Conservation (phyloP, 2,797 vertebrate genomes). For the Hirundo rustica region DNA sequence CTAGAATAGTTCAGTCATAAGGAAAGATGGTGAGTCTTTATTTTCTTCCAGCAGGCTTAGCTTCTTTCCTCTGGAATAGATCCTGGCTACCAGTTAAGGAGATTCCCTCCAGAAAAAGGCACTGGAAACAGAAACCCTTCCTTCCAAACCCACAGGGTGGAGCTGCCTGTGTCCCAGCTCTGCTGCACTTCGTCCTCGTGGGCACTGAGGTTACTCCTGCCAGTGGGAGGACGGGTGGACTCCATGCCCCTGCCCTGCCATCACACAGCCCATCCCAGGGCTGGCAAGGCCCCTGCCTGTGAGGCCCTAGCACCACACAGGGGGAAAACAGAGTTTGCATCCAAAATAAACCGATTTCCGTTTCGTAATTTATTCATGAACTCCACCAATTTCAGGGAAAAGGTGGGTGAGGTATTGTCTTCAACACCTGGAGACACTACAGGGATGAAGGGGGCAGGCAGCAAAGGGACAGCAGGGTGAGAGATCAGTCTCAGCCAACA, state of each 20-base stretch:
- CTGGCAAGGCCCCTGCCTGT: not conserved
- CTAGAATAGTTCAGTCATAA: slow-evolving; percentile 29
- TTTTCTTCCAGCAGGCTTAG: slow-evolving; percentile 36
- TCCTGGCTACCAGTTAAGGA: slow-evolving; percentile 31
- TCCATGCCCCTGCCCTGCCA: not conserved
- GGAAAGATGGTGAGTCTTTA: slow-evolving; percentile 9
- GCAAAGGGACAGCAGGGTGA: not conserved
- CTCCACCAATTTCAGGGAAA: not conserved
- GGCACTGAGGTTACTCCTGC: not conserved
- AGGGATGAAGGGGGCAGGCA: not conserved
- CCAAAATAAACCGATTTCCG: rapidly evolving
- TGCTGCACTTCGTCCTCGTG: rapidly evolving
- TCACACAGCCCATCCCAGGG: not conserved
- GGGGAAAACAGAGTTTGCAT: not conserved
- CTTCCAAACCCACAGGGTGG: slow-evolving; percentile 10
- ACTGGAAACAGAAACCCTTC: slow-evolving; percentile 17
- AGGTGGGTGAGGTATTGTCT: not conserved
- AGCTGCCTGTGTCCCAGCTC: not conserved
- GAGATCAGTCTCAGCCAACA: not conserved
- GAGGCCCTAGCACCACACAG: not conserved
- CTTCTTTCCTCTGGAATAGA: slow-evolving; percentile 46
- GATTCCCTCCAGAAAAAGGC: slow-evolving; percentile 50
- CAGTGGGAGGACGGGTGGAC: rapidly evolving
- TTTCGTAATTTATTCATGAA: not conserved
- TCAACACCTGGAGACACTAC: not conserved